Evolutionary conservation across 2,888 invertebrate genomes (phyloP).

Genomic region (Drosophila tanythrix): DNA sequence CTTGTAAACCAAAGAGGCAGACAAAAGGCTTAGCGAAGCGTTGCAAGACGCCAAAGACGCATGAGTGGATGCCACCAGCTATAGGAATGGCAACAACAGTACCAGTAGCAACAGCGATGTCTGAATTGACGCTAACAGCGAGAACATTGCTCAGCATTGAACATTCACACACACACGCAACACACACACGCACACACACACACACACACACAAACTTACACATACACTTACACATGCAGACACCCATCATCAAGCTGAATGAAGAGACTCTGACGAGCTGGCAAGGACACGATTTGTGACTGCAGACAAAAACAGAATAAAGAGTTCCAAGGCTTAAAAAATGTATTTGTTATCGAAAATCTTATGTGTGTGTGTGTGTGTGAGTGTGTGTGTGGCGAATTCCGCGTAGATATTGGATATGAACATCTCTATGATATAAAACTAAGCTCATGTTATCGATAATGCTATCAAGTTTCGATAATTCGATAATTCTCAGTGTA

Average conservation of each 20-base stretch:
- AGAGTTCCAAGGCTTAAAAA: neutral
- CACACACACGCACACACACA: neutral
- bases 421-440: neutral
- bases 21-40: slow-evolving; percentile 61
- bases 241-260: slow-evolving; percentile 4
- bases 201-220: slow-evolving; percentile 2
- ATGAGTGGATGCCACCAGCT: slow-evolving; percentile 28
- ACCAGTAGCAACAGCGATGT: slow-evolving; percentile 17
- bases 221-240: neutral
- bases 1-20: slow-evolving; percentile 50
- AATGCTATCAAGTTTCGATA: neutral
- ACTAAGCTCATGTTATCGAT: neutral
- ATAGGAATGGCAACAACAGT: slow-evolving; percentile 11
- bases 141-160: slow-evolving; percentile 7
- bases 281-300: slow-evolving; percentile 19
- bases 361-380: neutral
- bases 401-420: neutral
- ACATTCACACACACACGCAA: slow-evolving; percentile 10
- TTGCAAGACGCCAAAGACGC: slow-evolving; percentile 43
- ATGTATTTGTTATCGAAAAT: slow-evolving; percentile 25
- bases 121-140: slow-evolving; percentile 30
- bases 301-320: slow-evolving; percentile 25
- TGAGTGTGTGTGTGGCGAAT: slow-evolving; percentile 4
- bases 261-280: slow-evolving; percentile 10
- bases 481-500: neutral